Conservation (phyloP, 2,888 invertebrate species). For the Mystacides longicornis region DNA sequence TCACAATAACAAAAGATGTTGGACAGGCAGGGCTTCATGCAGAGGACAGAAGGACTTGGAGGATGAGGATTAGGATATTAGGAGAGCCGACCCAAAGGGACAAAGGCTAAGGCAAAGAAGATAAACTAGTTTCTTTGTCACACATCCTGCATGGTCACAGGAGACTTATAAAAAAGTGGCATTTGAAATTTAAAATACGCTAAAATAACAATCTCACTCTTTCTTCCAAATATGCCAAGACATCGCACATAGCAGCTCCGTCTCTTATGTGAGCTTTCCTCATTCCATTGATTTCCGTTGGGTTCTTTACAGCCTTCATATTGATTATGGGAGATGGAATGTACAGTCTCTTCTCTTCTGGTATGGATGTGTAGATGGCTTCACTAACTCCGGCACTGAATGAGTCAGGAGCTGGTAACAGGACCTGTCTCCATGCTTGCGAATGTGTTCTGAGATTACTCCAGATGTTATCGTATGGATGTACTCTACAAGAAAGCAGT, state of each 20-base stretch:
- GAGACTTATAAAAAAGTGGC: too few species aligned
- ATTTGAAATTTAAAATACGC: too few species aligned
- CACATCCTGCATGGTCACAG: too few species aligned
- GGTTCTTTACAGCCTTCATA: conserved; percentile 83
- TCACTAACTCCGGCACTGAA: conserved; percentile 68
- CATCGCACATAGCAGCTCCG: conserved; percentile 83
- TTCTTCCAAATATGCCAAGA: conserved; percentile 65
- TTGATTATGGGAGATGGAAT: conserved; percentile 74
- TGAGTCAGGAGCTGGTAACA: conserved; percentile 62
- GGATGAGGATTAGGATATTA: too few species aligned
- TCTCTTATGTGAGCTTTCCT: conserved; percentile 77
- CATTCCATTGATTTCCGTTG: conserved; percentile 74
- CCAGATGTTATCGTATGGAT: conserved; percentile 64
- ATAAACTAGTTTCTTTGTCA: too few species aligned
- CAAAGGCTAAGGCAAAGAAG: too few species aligned
- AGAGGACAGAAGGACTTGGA: too few species aligned
- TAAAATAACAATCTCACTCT: conserved; percentile 41
- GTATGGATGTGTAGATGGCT: conserved; percentile 55
- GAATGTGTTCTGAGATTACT: conserved; percentile 58
- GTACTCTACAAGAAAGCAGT: conserved; percentile 44
- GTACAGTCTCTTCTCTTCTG: conserved; percentile 50
- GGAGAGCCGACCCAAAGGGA: too few species aligned
- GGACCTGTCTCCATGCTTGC: conserved; percentile 55
- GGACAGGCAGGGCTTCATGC: too few species aligned
- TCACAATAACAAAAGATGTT: too few species aligned